Evolutionary conservation across 2,113 vertebrate species (phyloP).

Genomic region (Lepus americanus): DNA sequence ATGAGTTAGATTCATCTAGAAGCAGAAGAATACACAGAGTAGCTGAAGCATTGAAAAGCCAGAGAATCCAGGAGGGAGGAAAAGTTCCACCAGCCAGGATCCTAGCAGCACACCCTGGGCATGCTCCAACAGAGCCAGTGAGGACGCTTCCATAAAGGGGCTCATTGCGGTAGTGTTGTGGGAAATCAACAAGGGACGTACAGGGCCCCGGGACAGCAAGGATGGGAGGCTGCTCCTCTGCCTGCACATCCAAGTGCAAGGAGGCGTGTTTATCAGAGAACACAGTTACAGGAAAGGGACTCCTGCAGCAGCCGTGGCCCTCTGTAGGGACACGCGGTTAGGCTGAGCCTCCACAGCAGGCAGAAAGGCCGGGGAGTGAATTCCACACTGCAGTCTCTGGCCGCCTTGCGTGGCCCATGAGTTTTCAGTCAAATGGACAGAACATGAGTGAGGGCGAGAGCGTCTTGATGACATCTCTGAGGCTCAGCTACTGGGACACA

Average conservation of each 20-base stretch:
- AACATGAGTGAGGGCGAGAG: background rate
- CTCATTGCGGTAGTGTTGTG: conserved; percentile 3
- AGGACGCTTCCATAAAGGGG: conserved; percentile 22
- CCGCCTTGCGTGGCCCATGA: background rate
- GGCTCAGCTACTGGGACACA: background rate
- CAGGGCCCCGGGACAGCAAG: background rate
- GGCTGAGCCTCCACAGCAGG: background rate
- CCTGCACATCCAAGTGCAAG: background rate
- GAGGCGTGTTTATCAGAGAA: background rate
- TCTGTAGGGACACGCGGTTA: background rate
- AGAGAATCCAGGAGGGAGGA: background rate
- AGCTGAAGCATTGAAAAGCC: background rate
- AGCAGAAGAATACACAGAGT: background rate
- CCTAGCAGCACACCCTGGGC: background rate
- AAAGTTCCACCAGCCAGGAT: background rate
- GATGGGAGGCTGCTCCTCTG: background rate
- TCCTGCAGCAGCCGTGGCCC: background rate
- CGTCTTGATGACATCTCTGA: background rate
- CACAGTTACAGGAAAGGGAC: background rate
- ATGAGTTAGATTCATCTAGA: background rate
- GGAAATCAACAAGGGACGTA: conserved; percentile 29
- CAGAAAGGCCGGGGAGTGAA: background rate
- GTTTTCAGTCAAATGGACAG: background rate
- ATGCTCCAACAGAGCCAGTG: background rate
- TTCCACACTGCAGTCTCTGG: background rate